Evolutionary conservation across 2,797 vertebrate species (phyloP).

Genomic region (Monodelphis domestica): DNA sequence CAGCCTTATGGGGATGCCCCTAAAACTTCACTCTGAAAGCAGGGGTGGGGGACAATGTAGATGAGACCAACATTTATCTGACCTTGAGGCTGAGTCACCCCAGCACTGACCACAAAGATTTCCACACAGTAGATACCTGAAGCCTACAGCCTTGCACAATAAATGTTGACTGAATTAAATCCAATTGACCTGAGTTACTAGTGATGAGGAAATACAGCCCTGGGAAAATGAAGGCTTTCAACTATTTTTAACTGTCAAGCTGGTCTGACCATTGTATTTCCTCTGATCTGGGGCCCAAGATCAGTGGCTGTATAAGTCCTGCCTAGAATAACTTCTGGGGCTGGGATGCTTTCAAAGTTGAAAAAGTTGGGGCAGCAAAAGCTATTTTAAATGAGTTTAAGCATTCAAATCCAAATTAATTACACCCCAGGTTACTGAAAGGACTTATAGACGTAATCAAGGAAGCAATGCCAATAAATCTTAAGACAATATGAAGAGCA

Average conservation of each 20-base stretch:
- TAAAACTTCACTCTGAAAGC: neutral
- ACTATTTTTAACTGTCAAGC: neutral
- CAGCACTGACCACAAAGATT: neutral
- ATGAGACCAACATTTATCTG: neutral
- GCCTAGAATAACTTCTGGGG: neutral
- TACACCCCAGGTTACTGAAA: neutral
- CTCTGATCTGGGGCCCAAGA: neutral
- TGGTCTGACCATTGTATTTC: neutral
- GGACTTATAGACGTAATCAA: neutral
- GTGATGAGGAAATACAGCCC: neutral
- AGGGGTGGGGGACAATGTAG: neutral
- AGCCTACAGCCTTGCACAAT: neutral
- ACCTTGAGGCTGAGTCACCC: neutral
- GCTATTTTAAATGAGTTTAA: neutral
- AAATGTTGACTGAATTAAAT: neutral
- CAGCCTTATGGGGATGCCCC: neutral
- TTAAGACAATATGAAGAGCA: neutral
- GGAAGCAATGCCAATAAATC: neutral
- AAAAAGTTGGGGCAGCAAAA: neutral
- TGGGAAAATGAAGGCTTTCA: neutral
- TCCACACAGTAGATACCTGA: neutral
- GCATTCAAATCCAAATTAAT: neutral
- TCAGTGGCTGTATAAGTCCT: neutral
- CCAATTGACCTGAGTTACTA: neutral
- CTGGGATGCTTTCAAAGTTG: neutral